Percentiles rank a stretch among this genome's conserved stretches.
phyloP scores from a whole-genome alignment of 2,888 invertebrate species.

The Entomobrya multifasciata region DNA sequence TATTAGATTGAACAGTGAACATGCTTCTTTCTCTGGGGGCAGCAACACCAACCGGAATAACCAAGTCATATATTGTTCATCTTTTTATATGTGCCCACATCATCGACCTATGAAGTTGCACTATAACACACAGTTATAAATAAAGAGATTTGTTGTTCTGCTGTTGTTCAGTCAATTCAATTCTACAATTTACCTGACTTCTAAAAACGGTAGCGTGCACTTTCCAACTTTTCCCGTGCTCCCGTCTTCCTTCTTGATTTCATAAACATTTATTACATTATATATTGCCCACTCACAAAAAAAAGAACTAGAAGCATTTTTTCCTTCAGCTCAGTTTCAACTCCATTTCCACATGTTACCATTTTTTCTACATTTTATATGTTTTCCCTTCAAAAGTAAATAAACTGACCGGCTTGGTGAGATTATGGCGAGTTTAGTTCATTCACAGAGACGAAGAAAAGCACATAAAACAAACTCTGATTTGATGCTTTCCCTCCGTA shows the following conservation, averaged over 20 bases:
- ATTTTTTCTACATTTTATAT: not conserved
- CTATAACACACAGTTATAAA: not conserved
- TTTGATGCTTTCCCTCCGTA: slow-evolving; percentile 15
- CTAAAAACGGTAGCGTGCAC: slow-evolving; percentile 21
- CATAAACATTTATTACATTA: slow-evolving; percentile 32
- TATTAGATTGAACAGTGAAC: no score
- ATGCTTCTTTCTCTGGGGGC: not conserved
- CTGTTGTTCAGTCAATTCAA: no score
- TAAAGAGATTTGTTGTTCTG: not conserved
- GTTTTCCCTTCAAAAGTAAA: not conserved
- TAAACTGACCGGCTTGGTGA: slow-evolving; percentile 34
- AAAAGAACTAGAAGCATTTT: not conserved
- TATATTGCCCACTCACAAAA: not conserved
- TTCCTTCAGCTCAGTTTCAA: not conserved
- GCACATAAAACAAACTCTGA: slow-evolving; percentile 16
- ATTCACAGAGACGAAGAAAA: slow-evolving; percentile 16
- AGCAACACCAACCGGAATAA: not conserved
- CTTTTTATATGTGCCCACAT: not conserved
- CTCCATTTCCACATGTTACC: not conserved
- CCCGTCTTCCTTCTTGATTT: slow-evolving; percentile 29
- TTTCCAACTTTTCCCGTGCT: slow-evolving; percentile 9
- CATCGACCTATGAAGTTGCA: not conserved
- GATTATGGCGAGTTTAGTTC: slow-evolving; percentile 19
- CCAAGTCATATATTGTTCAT: slow-evolving; percentile 1
- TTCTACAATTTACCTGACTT: slow-evolving; percentile 9